Percentiles rank a stretch among this genome's conserved stretches.
These are phyloP conservation scores for Ophioninae sp. DNA, from an alignment of 2,888 invertebrate species.

Conservation along the genomic window DNA sequence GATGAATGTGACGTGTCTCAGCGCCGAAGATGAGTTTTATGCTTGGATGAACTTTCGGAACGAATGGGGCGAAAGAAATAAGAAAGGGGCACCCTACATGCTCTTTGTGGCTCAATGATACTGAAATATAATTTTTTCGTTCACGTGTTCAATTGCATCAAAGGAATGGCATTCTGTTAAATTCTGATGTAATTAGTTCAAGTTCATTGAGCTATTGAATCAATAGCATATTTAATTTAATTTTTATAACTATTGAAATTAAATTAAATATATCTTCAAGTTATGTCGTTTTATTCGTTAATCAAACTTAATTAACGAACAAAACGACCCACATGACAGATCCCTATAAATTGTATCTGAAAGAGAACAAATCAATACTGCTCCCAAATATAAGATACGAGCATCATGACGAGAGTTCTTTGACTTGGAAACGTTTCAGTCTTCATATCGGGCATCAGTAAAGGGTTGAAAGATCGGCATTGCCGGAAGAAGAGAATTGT, in stretches of 20 bases:
- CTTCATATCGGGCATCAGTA: background rate
- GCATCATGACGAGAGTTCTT: background rate
- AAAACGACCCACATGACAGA: too few species aligned
- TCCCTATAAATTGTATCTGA: background rate
- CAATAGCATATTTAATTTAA: too few species aligned
- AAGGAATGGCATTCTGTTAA: too few species aligned
- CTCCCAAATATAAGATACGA: background rate
- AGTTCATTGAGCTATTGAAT: too few species aligned
- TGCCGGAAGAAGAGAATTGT: background rate
- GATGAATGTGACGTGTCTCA: constrained; percentile 27
- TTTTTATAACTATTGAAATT: too few species aligned
- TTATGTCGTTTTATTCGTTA: too few species aligned
- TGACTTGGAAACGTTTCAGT: background rate
- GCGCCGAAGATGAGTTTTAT: constrained; percentile 52
- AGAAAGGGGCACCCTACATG: background rate
- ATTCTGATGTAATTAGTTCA: too few species aligned
- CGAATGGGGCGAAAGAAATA: background rate
- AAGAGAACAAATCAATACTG: background rate
- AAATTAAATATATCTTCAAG: too few species aligned
- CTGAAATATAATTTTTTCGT: background rate
- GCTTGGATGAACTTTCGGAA: constrained; percentile 25
- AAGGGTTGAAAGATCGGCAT: background rate
- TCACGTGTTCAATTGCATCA: background rate
- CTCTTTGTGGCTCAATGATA: constrained; percentile 1
- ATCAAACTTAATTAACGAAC: too few species aligned